Percentiles rank a stretch among this genome's conserved stretches.
Conservation (phyloP, 2,113 vertebrate genomes). For the Amazona guildingii region DNA sequence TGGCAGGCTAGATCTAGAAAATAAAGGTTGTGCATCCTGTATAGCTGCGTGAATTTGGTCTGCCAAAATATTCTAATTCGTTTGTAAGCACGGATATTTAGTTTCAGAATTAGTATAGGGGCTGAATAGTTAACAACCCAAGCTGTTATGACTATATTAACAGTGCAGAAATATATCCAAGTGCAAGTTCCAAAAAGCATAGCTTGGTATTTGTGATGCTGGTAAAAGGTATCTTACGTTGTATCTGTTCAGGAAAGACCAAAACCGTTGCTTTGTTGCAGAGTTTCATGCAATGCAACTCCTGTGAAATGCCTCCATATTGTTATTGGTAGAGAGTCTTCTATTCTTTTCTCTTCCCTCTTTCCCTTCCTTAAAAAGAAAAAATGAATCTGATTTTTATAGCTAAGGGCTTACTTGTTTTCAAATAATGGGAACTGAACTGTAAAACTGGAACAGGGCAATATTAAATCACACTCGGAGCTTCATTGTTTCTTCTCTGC, state of each 20-base stretch:
- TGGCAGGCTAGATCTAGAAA: background rate
- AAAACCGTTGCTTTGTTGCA: background rate
- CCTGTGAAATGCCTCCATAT: background rate
- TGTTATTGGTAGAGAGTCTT: background rate
- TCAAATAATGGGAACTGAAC: background rate
- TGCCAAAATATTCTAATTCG: constrained; percentile 10
- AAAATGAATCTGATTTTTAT: background rate
- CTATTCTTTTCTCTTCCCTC: background rate
- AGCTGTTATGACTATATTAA: background rate
- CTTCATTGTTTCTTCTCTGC: background rate
- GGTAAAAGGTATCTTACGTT: background rate
- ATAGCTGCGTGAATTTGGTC: background rate
- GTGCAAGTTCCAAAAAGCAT: background rate
- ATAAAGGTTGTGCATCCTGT: background rate
- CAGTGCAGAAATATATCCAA: background rate
- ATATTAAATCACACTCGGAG: background rate
- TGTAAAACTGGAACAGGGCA: background rate
- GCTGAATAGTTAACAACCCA: background rate
- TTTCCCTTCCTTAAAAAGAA: background rate
- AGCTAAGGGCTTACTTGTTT: background rate
- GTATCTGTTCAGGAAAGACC: background rate
- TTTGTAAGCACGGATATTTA: background rate
- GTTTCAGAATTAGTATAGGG: constrained; percentile 29
- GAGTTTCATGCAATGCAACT: background rate
- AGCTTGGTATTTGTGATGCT: background rate